Evolutionary conservation across 2,113 vertebrate genomes (phyloP).

Genomic region (Typhlomys cinereus): DNA sequence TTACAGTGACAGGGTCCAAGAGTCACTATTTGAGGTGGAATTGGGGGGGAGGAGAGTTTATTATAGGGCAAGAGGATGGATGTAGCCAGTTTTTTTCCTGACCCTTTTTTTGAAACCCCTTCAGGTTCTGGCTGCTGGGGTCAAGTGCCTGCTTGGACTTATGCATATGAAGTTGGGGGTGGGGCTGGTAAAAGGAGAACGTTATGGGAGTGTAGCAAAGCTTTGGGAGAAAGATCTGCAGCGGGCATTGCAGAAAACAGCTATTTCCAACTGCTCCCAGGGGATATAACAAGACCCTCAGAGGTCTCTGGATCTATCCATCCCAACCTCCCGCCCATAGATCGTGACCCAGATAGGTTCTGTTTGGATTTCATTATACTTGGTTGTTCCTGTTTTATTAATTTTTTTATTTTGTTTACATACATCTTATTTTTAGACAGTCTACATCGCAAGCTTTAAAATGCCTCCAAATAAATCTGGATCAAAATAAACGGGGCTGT

Average conservation of each 20-base stretch:
- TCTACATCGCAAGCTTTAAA: background rate
- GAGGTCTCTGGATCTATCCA: background rate
- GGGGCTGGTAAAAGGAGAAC: background rate
- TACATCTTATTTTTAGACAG: background rate
- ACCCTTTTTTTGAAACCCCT: background rate
- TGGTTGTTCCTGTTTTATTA: background rate
- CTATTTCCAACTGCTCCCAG: background rate
- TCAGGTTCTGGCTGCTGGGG: background rate
- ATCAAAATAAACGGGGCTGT: background rate
- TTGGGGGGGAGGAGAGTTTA: background rate
- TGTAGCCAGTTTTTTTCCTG: background rate
- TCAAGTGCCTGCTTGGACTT: background rate
- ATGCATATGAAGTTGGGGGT: background rate
- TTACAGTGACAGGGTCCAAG: background rate
- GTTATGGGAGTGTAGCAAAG: background rate
- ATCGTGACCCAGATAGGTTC: background rate
- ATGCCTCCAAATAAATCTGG: background rate
- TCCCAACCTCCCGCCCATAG: background rate
- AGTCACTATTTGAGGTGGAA: background rate
- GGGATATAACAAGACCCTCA: background rate
- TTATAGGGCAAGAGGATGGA: background rate
- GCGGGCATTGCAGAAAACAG: background rate
- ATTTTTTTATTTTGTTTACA: background rate
- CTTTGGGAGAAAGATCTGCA: background rate
- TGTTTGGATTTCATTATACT: background rate